phyloP scores from a whole-genome alignment of 30 jellyfish, hydroid and myxozoan genomes.

The Hydra vulgaris region DNA sequence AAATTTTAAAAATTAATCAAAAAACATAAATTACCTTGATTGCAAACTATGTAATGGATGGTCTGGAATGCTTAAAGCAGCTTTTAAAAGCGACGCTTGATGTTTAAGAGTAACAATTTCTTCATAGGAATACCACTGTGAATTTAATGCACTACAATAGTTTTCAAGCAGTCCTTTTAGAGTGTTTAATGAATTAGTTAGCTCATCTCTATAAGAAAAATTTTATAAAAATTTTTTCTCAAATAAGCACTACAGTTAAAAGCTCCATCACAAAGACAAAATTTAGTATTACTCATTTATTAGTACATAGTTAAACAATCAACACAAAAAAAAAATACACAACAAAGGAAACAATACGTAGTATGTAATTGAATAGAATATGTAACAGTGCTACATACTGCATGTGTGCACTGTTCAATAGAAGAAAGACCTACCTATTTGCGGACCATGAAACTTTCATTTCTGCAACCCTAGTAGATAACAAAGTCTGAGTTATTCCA shows the following conservation, averaged over 20 bases:
- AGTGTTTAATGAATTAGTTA: slow-evolving; percentile 38
- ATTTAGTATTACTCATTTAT: no score
- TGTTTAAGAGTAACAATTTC: slow-evolving; percentile 52
- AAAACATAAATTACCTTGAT: slow-evolving; percentile 55
- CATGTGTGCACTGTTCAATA: neutral
- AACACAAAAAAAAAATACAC: no score
- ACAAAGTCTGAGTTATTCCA: slow-evolving; percentile 76
- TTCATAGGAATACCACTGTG: slow-evolving; percentile 43
- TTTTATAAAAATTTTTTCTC: neutral
- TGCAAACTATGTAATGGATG: slow-evolving; percentile 94
- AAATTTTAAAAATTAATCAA: neutral
- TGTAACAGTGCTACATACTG: no score
- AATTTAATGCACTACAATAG: slow-evolving; percentile 33
- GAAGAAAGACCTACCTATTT: slow-evolving; percentile 38
- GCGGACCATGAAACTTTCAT: slow-evolving; percentile 88
- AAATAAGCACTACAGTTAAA: no score
- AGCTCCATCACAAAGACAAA: no score
- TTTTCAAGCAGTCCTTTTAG: slow-evolving; percentile 36
- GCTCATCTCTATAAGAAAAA: slow-evolving; percentile 58
- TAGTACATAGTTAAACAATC: no score
- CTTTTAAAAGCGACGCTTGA: slow-evolving; percentile 60
- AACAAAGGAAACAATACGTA: no score
- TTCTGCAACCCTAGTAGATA: slow-evolving; percentile 93
- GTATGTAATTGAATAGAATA: no score
- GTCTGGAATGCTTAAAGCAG: slow-evolving; percentile 68